phyloP scores from a whole-genome alignment of 1,140 invertebrate genomes.

The Holcopasites calliopsidis region DNA sequence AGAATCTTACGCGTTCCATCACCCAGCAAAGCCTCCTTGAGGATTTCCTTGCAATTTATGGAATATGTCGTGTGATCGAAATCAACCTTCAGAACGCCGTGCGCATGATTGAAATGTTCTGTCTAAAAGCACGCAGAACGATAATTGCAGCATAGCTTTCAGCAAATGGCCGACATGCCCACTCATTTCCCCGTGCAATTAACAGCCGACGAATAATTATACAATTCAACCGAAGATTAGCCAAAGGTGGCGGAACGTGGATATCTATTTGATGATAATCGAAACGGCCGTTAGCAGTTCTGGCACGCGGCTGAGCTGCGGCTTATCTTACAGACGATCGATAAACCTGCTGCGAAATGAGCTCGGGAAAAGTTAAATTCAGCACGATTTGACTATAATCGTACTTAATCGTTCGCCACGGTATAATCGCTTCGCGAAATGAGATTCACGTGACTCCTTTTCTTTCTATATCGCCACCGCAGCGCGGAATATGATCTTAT shows the following conservation, averaged over 20 bases:
- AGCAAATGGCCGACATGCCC: no score
- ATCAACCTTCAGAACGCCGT: no score
- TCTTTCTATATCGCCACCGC: no score
- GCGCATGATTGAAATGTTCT: not conserved
- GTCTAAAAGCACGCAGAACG: not conserved
- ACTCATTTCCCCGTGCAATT: not conserved
- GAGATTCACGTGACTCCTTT: not conserved
- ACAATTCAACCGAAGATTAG: not conserved
- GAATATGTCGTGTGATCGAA: no score
- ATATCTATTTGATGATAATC: constrained; percentile 6
- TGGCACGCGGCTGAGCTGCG: not conserved
- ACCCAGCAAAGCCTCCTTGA: no score
- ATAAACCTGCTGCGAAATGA: constrained; percentile 33
- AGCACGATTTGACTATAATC: constrained; percentile 12
- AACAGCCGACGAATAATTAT: not conserved
- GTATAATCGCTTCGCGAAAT: not conserved
- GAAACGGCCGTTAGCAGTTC: constrained; percentile 6
- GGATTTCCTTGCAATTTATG: no score
- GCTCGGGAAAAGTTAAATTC: constrained; percentile 19
- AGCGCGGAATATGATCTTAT: no score
- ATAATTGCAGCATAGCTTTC: not conserved
- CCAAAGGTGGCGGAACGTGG: constrained; percentile 27
- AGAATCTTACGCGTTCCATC: no score
- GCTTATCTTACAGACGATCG: constrained; percentile 24
- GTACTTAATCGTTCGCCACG: constrained; percentile 12